These are phyloP conservation scores for Hippoglossus stenolepis DNA, from an alignment of 2,113 vertebrate species.

Conservation along the genomic window DNA sequence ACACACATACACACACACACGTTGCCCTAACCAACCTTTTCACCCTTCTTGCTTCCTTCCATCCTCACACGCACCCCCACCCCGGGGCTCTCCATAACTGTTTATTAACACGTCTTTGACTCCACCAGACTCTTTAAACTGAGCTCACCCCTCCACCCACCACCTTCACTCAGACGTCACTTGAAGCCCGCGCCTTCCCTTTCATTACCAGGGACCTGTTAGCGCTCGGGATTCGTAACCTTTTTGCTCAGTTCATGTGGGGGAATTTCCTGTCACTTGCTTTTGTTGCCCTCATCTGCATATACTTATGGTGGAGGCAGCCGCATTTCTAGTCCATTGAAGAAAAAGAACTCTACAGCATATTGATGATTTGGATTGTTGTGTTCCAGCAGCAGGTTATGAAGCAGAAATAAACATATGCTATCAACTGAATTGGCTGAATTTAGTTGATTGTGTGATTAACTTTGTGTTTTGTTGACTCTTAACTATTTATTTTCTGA, in stretches of 20 bases:
- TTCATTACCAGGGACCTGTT: conserved; percentile 71
- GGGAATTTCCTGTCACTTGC: conserved; percentile 49
- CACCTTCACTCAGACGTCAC: conserved; percentile 69
- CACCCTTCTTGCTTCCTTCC: conserved; percentile 52
- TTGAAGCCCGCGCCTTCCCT: conserved; percentile 54
- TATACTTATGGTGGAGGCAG: neutral
- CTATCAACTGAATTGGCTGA: neutral
- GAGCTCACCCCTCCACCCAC: conserved; percentile 70
- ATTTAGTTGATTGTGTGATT: neutral
- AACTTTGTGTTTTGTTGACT: neutral
- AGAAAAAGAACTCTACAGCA: neutral
- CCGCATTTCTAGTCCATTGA: neutral
- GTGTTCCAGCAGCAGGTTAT: neutral
- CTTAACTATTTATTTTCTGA: neutral
- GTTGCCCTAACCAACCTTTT: conserved; percentile 37
- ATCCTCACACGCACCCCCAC: conserved; percentile 47
- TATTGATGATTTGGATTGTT: too few species aligned
- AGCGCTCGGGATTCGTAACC: conserved; percentile 51
- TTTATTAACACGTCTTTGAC: conserved; percentile 83
- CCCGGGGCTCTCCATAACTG: conserved; percentile 71
- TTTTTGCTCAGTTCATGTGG: conserved; percentile 51
- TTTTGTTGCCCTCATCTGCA: conserved; percentile 32
- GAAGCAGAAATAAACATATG: conserved; percentile 1
- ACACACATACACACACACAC: neutral
- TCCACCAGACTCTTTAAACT: conserved; percentile 72